These are phyloP conservation scores for Erythrocercus mccallii DNA, from an alignment of 2,113 vertebrate species.

Conservation along the genomic window DNA sequence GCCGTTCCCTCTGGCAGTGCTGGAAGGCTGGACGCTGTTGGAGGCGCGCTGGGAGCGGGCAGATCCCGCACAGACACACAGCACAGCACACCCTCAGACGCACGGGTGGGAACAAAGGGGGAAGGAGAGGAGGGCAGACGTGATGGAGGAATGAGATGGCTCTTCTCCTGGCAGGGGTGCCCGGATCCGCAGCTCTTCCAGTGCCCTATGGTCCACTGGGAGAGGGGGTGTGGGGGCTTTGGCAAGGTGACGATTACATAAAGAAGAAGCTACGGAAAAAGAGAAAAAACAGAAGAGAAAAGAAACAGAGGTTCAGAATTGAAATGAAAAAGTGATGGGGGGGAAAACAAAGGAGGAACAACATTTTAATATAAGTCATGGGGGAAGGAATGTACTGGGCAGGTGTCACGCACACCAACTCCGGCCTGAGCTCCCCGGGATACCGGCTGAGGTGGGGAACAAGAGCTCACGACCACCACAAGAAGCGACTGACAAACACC, in stretches of 20 bases:
- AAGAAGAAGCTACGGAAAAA: conserved; percentile 84
- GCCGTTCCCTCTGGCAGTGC: conserved; percentile 4
- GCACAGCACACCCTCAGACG: conserved; percentile 46
- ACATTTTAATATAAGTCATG: not conserved
- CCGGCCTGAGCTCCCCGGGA: not conserved
- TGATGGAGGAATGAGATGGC: conserved; percentile 72
- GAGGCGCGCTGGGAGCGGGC: not conserved
- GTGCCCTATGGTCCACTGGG: conserved; percentile 68
- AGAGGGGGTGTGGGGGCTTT: conserved; percentile 69
- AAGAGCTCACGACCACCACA: not conserved
- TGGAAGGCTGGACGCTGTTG: not conserved
- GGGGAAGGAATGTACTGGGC: not conserved
- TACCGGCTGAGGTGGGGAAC: rapidly evolving
- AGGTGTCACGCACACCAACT: not conserved
- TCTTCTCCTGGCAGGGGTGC: conserved; percentile 68
- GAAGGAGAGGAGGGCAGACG: conserved; percentile 56
- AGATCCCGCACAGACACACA: conserved; percentile 61
- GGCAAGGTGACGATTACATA: conserved; percentile 76
- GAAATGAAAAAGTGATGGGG: conserved; percentile 23
- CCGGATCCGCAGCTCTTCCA: conserved; percentile 70
- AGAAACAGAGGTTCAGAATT: conserved; percentile 74
- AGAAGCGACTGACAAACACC: not conserved
- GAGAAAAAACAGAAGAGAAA: conserved; percentile 60
- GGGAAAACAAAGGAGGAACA: not conserved
- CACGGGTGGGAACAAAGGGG: conserved; percentile 50